Evolutionary conservation across 2,797 vertebrate species (phyloP), one percentile per base, ranked within the genome.

Genomic region (Coracias cyanogaster): DNA sequence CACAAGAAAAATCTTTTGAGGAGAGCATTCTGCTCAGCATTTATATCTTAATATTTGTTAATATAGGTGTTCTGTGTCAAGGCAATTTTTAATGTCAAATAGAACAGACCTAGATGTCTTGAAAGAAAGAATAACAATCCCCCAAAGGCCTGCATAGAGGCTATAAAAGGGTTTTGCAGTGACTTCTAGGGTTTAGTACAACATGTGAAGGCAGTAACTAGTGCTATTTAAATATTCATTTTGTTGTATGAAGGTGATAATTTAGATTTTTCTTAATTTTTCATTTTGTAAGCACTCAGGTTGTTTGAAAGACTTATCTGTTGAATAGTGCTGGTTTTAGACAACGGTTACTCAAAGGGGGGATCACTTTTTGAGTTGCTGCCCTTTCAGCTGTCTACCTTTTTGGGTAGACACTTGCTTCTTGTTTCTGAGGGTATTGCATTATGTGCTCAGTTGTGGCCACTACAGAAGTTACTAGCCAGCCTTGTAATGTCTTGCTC

Each of bases 61-160:
- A 57, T 6, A 6, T 15, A 0, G 9, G 3, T 39, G 28, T 49
- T 35, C 20, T 0, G 0, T 20, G n/a, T 61, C 3, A 15, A 52
- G 29, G 33, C n/a, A 10, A 85, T 89, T 43, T 85, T 74, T 58
- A 12, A 3, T 9, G 20, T 77, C 70, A 62, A 55, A 17, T 26
- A 88, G n/a, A 69, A 19, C n/a, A 62, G 45, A 62, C 17, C 5
- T 77, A 48, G 28, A 28, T 28, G 10, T 74, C 70, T 58, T 65
- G 26, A 72, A 74, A 46, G n/a, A 62, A 80, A 55, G n/a, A 86
- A 35, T 15, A 78, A 31, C 18, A 39, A 7, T 9, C 28, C 37
- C 13, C 9, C 10, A n/a, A n/a, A 66, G n/a, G 37, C 60, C 20
- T 65, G 26, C 18, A 9, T 60, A 12, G 26, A 39, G 37, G 13